Conservation (phyloP, 2,797 vertebrate species). For the Onychomys arenicola region DNA sequence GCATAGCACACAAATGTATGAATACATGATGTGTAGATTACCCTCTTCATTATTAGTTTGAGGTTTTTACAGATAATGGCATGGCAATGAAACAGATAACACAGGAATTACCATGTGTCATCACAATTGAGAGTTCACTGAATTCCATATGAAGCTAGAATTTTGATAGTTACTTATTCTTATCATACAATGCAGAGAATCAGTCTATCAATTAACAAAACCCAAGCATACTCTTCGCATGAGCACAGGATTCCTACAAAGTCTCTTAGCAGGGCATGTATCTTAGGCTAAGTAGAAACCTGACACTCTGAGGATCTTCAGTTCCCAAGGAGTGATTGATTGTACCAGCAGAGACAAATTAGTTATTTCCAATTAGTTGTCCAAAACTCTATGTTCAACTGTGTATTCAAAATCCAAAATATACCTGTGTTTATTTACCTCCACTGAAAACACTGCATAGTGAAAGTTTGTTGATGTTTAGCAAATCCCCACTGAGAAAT, state of each 20-base stretch:
- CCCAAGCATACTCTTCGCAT: not conserved
- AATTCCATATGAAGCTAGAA: not conserved
- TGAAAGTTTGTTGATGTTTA: constrained; percentile 68
- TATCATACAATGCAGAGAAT: not conserved
- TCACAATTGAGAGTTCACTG: not conserved
- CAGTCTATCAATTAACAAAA: not conserved
- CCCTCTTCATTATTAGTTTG: not conserved
- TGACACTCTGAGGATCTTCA: constrained; percentile 17
- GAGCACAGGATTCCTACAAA: not conserved
- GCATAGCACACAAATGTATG: not conserved
- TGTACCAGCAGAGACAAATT: constrained; percentile 50
- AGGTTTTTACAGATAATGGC: not conserved
- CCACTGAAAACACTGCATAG: constrained; percentile 11
- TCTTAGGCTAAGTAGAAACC: constrained; percentile 48
- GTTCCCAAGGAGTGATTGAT: constrained; percentile 38
- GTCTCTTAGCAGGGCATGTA: not conserved
- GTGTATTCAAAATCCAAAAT: constrained; percentile 25
- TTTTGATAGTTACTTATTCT: not conserved
- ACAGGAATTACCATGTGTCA: not conserved
- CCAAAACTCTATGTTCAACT: constrained; percentile 6
- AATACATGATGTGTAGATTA: not conserved
- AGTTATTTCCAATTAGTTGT: constrained; percentile 32
- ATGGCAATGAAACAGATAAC: not conserved
- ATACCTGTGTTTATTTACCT: constrained; percentile 74
- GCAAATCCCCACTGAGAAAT: constrained; percentile 67